Evolutionary conservation across 2,888 invertebrate genomes (phyloP).

Genomic region (Microdon myrmicae): DNA sequence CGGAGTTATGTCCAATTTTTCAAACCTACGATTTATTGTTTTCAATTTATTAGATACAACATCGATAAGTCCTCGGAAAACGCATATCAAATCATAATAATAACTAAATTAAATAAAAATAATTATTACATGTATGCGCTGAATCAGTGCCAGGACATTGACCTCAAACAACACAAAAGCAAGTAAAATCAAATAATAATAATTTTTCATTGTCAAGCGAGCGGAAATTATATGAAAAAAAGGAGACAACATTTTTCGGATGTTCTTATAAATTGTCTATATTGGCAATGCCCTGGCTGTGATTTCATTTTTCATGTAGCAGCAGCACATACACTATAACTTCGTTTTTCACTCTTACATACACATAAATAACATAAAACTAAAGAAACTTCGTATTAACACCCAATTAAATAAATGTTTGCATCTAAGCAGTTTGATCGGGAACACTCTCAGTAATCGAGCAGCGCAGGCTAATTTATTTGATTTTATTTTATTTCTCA

Average conservation of each 20-base stretch:
- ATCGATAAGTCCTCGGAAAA: not conserved
- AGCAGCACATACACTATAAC: constrained; percentile 50
- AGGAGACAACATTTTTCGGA: constrained; percentile 23
- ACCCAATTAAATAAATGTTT: constrained; percentile 27
- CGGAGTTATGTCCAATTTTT: constrained; percentile 98
- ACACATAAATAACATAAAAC: not conserved
- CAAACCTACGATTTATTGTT: constrained; percentile 78
- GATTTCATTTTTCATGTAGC: constrained; percentile 53
- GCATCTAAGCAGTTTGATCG: constrained; percentile 7
- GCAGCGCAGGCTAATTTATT: not conserved
- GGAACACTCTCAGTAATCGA: not conserved
- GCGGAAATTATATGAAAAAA: constrained; percentile 20
- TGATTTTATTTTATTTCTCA: not conserved
- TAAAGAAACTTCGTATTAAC: constrained; percentile 10
- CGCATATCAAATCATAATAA: constrained; percentile 3
- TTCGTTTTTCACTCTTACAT: too few species aligned
- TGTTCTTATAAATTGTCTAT: constrained; percentile 25
- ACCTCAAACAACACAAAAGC: constrained; percentile 57
- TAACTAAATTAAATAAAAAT: constrained; percentile 8
- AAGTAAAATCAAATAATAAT: constrained; percentile 16
- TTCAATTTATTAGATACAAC: not conserved
- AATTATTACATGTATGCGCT: constrained; percentile 54
- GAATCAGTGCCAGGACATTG: constrained; percentile 76
- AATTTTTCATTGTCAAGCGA: constrained; percentile 25
- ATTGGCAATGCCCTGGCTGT: constrained; percentile 92